Conservation (phyloP, 2,113 vertebrate species). For the Menura novaehollandiae region DNA sequence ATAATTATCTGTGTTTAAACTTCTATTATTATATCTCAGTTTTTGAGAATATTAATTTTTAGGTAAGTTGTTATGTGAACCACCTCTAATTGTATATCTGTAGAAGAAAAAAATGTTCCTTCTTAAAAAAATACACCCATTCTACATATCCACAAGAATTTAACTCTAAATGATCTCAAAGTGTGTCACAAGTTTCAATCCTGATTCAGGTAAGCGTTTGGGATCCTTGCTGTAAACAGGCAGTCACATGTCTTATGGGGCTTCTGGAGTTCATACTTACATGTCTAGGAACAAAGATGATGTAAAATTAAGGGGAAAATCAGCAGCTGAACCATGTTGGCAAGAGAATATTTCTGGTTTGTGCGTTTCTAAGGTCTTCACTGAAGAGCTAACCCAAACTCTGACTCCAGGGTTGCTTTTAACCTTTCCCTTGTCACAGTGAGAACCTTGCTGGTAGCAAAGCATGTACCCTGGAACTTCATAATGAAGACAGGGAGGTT, state of each 20-base stretch:
- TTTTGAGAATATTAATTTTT: background rate
- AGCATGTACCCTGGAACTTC: background rate
- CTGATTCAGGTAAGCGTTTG: background rate
- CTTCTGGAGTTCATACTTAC: background rate
- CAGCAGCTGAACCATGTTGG: background rate
- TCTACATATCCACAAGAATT: background rate
- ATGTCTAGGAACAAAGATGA: background rate
- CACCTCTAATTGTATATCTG: background rate
- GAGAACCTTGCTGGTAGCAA: background rate
- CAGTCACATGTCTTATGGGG: background rate
- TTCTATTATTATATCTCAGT: background rate
- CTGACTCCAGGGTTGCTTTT: background rate
- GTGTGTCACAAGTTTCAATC: background rate
- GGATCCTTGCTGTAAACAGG: accelerated
- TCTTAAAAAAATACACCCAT: background rate
- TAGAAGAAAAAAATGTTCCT: background rate
- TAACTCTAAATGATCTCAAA: background rate
- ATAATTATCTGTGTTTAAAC: background rate
- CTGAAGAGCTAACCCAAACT: background rate
- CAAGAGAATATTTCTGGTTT: background rate
- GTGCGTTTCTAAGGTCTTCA: background rate
- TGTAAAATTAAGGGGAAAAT: background rate
- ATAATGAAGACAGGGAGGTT: accelerated
- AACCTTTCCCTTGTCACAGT: background rate
- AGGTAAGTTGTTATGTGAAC: background rate